phyloP scores from a whole-genome alignment of 2,113 vertebrate species.

The Sturnira hondurensis region DNA sequence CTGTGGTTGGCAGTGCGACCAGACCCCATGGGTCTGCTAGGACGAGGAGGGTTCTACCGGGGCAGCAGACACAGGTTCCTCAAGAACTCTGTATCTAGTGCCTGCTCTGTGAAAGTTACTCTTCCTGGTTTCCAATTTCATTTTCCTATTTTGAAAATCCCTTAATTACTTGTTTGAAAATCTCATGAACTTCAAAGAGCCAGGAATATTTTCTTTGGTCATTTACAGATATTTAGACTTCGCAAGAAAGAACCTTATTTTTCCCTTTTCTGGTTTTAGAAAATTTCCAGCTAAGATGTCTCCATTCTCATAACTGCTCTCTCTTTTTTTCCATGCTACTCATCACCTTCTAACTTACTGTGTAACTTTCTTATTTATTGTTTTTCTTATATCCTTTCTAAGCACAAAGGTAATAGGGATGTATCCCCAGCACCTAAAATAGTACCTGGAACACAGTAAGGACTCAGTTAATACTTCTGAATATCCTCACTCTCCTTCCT shows the following conservation, averaged over 20 bases:
- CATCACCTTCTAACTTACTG: slow-evolving; percentile 18
- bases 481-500: slow-evolving; percentile 25
- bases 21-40: not conserved
- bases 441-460: slow-evolving; percentile 35
- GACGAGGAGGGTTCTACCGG: not conserved
- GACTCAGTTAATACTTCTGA: slow-evolving; percentile 35
- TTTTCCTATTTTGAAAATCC: not conserved
- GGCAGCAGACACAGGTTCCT: not conserved
- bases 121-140: not conserved
- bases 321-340: slow-evolving; percentile 16
- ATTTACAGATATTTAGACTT: not conserved
- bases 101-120: not conserved
- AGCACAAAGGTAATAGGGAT: slow-evolving; percentile 47
- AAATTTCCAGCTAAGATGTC: not conserved
- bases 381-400: slow-evolving; percentile 24
- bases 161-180: slow-evolving; percentile 40
- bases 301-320: not conserved
- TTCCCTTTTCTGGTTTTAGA: slow-evolving; percentile 16
- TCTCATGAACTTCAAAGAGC: not conserved
- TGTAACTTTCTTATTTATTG: slow-evolving; percentile 60
- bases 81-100: not conserved
- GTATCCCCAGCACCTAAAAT: slow-evolving; percentile 34
- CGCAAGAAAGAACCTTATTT: slow-evolving; percentile 8
- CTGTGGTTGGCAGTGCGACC: slow-evolving; percentile 25
- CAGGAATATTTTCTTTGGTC: slow-evolving; percentile 24